These are phyloP conservation scores for Drosophila nigrodunni DNA, from an alignment of 1,140 invertebrate genomes.

Conservation along the genomic window DNA sequence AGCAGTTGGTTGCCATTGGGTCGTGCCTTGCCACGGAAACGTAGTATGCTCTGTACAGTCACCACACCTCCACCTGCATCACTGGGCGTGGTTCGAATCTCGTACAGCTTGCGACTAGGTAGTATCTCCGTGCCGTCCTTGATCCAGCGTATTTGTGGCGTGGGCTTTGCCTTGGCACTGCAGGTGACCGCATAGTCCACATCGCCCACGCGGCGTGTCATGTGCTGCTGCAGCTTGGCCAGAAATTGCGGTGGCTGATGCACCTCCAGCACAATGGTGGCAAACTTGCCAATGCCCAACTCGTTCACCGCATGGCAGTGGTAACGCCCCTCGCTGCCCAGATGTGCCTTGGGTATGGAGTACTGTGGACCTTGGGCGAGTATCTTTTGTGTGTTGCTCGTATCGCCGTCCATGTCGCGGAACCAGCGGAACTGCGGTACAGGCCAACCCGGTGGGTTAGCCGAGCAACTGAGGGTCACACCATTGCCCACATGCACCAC, in stretches of 20 bases:
- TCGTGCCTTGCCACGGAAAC: constrained; percentile 91
- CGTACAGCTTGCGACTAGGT: constrained; percentile 90
- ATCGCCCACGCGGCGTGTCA: constrained; percentile 92
- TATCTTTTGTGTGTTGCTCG: constrained; percentile 87
- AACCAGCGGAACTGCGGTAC: constrained; percentile 95
- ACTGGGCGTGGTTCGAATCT: constrained; percentile 90
- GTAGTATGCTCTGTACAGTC: constrained; percentile 92
- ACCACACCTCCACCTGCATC: constrained; percentile 90
- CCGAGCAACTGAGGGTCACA: constrained; percentile 93
- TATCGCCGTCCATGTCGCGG: constrained; percentile 88
- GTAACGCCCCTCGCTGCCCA: constrained; percentile 94
- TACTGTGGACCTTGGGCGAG: constrained; percentile 91
- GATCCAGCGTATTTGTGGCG: constrained; percentile 92
- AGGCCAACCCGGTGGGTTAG: constrained; percentile 94
- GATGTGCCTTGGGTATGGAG: constrained; percentile 92
- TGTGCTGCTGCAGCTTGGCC: constrained; percentile 91
- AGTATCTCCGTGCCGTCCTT: constrained; percentile 93
- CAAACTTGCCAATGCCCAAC: constrained; percentile 92
- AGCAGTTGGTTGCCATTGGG: constrained; percentile 91
- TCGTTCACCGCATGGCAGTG: constrained; percentile 96
- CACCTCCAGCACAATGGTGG: constrained; percentile 92
- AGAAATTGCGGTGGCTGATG: constrained; percentile 94
- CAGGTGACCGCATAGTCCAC: constrained; percentile 92
- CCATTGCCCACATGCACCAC: constrained; percentile 93
- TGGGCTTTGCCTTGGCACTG: constrained; percentile 93